Percentiles rank a stretch among this genome's conserved stretches.
Evolutionary conservation across 2,888 invertebrate species (phyloP).

Genomic region (Heliothis peltigera): DNA sequence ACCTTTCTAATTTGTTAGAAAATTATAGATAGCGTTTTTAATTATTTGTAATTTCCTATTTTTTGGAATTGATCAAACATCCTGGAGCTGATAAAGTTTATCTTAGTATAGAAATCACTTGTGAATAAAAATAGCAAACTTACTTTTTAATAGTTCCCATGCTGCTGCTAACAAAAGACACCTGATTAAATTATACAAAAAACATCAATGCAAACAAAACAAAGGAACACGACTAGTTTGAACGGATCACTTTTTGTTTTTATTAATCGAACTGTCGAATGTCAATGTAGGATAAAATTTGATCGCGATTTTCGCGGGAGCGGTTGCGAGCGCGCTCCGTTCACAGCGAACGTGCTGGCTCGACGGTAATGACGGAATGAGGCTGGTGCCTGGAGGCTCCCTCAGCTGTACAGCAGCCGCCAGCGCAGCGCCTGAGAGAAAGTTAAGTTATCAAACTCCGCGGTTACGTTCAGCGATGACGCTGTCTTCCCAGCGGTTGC

Average conservation of each 20-base stretch:
- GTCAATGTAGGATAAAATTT: conserved; percentile 60
- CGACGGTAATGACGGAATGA: conserved; percentile 81
- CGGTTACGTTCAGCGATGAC: conserved; percentile 88
- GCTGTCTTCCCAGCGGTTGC: conserved; percentile 85
- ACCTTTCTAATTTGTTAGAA: neutral
- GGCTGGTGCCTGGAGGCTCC: conserved; percentile 70
- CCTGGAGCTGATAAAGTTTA: conserved; percentile 10
- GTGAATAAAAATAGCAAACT: conserved; percentile 68
- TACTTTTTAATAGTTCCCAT: conserved; percentile 84
- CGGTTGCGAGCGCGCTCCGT: conserved; percentile 77
- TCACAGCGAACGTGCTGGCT: conserved; percentile 80
- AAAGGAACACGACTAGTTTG: conserved; percentile 68
- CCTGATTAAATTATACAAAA: conserved; percentile 76
- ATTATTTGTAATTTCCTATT: conserved; percentile 1
- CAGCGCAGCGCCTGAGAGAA: conserved; percentile 78
- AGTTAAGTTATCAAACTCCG: conserved; percentile 88
- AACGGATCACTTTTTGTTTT: conserved; percentile 67
- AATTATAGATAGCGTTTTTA: neutral
- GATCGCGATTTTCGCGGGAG: conserved; percentile 66
- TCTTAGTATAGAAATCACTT: conserved; percentile 30
- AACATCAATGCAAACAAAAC: conserved; percentile 72
- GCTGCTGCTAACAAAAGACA: conserved; percentile 72
- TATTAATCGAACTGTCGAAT: conserved; percentile 65
- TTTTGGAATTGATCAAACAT: conserved; percentile 6
- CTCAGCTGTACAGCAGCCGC: conserved; percentile 66